Conservation (phyloP, 2,888 invertebrate species). For the Ophioninae sp. region DNA sequence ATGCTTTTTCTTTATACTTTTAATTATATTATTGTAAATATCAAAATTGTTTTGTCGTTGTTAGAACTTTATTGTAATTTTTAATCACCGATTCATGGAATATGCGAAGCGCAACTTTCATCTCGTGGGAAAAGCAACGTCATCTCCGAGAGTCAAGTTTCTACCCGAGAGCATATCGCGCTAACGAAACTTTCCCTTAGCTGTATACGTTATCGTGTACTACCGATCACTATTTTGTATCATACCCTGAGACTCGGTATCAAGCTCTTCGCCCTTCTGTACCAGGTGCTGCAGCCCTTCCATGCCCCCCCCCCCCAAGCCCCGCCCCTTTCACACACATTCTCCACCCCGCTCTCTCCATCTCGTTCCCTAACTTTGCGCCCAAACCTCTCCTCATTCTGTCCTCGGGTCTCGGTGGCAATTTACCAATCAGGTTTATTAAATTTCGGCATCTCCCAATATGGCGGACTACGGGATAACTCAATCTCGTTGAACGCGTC, state of each 20-base stretch:
- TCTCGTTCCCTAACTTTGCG: conserved; percentile 26
- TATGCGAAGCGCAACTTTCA: conserved; percentile 24
- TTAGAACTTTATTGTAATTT: too few species aligned
- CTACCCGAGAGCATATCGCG: conserved; percentile 32
- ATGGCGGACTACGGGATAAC: conserved; percentile 66
- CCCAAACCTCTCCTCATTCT: conserved; percentile 29
- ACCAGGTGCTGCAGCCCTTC: conserved; percentile 1
- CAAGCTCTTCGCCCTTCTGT: conserved; percentile 25
- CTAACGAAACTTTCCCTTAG: conserved; percentile 43
- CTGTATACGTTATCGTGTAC: neutral
- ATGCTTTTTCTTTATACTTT: too few species aligned
- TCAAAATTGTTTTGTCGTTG: too few species aligned
- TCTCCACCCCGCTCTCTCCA: conserved; percentile 45
- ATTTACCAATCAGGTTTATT: conserved; percentile 69
- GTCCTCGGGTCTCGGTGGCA: conserved; percentile 62
- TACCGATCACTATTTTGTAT: conserved; percentile 48
- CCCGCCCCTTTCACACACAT: conserved; percentile 52
- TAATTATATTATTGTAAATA: too few species aligned
- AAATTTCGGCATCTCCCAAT: conserved; percentile 68
- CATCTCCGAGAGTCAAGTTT: conserved; percentile 31
- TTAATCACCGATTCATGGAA: conserved; percentile 8
- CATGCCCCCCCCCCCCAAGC: conserved; percentile 10
- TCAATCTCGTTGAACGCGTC: conserved; percentile 63
- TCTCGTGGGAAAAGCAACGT: conserved; percentile 38
- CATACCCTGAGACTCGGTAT: conserved; percentile 41